Base-by-base conservation (phyloP, 2,797 vertebrate genomes). In the Poecilia wingei region DNA sequence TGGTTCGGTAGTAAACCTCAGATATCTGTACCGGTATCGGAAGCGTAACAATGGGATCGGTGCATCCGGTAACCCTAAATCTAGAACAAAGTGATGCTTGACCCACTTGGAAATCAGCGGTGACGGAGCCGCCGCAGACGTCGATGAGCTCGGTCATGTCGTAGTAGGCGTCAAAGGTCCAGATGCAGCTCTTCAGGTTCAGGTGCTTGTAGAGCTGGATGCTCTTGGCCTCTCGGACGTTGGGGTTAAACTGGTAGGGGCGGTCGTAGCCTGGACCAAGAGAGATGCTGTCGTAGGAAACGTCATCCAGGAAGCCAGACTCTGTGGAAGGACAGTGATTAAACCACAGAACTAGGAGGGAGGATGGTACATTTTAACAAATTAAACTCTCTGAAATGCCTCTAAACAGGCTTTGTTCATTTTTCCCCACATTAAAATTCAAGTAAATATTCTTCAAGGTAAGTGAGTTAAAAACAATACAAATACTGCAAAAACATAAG, bases 91-190 rank as follows among this genome's bases (percentile, higher is more conserved):
- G 28, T 28, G 5, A 33, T 13, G 20, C 16, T 6, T 36, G 72
- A 36, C 33, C 3, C n/a, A 84, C 98, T 98, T 99, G 98, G 93
- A 99, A 99, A 87, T 99, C 98, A 0, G 98, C 98, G 0, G 97
- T 98, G 86, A 99, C 98, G 0, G 98, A 98, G 41, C 98, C 98
- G 0, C 97, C 96, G 0, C 98, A 99, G 84, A 99, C 96, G 0
- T 99, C 98, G 1, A 99, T 99, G 28, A 99, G 88, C 80, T 99
- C 98, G 0, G 98, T 99, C 98, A 99, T 99, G 95, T 99, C 98
- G 0, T 99, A 99, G 76, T 95, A 99, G 0, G 98, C 98, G 4
- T 99, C 96, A 0, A 99, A 99, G 2, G 98, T 99, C 98, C 98
- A 99, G 88, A 99, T 98, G 87, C 98, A 99, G 95, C 97, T 99